Evolutionary conservation across 2,888 invertebrate species (phyloP), one percentile per base, ranked within the genome.

Genomic region (Heteromurus nitidus): DNA sequence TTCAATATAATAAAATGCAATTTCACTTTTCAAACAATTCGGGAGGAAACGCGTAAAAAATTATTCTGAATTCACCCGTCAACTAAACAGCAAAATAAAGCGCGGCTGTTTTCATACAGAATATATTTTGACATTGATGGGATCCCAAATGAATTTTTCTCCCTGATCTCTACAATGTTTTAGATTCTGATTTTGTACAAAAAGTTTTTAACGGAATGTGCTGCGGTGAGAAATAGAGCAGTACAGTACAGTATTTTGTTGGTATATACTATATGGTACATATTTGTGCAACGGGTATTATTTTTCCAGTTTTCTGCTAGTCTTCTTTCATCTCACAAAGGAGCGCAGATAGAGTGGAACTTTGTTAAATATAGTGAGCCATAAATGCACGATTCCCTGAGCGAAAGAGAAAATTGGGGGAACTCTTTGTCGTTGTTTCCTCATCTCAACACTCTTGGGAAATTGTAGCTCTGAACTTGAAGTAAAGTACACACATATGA

Each of bases 371-470:
- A 5, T 5, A 11, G 16, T 53, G 53, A 53, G 53, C n/a, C n/a
- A n/a, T n/a, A n/a, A n/a, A 53, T 18, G 53, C 9, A 18, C n/a
- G 28, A 28, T 28, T 60, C 22, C 36, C 36, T 31, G 22, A 58
- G 13, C 26, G 28, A 58, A 20, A 28, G 28, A n/a, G 24, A 44
- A 53, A 58, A 13, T 75, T 75, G 67, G 75, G 75, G 75, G 58
- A 68, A 11, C 22, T 44, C 53, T 9, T 67, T 24, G 36, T 47
- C 53, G 18, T n/a, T n/a, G n/a, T n/a, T n/a, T 62, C 31, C 53
- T 42, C 76, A 36, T 76, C 58, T 76, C 76, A 68, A 47, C 68
- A 76, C 77, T 77, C 77, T 50, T 60, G 77, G 77, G 77, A 77
- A 77, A 69, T 69, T 69, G 31, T 50, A 69, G 30, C 42, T n/a